Conservation (phyloP, 1,140 invertebrate genomes). For the Aphelinus atriplicis region DNA sequence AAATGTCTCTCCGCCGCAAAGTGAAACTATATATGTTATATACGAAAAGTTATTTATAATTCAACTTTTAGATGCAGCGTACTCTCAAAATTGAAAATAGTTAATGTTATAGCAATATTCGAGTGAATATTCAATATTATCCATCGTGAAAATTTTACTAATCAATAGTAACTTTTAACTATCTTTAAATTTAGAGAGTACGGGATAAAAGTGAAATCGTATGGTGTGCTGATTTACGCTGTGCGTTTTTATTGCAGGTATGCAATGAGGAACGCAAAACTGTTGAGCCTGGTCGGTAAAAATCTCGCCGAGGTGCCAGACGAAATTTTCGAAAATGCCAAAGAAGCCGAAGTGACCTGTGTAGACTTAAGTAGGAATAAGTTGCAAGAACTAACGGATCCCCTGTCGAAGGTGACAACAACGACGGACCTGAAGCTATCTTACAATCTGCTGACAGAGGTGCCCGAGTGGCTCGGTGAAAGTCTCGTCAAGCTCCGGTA, state of each 20-base stretch:
- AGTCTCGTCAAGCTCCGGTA: slow-evolving; percentile 73
- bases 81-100: too few species aligned
- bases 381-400: slow-evolving; percentile 72
- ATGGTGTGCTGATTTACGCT: not conserved
- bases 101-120: too few species aligned
- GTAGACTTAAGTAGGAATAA: slow-evolving; percentile 86
- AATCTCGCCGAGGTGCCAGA: slow-evolving; percentile 74
- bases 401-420: slow-evolving; percentile 66
- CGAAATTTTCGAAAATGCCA: slow-evolving; percentile 76
- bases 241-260: slow-evolving; percentile 66
- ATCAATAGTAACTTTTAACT: too few species aligned
- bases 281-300: slow-evolving; percentile 74
- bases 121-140: too few species aligned
- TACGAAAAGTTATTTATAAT: too few species aligned
- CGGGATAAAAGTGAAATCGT: slow-evolving; percentile 25
- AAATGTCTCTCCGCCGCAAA: too few species aligned
- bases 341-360: slow-evolving; percentile 75
- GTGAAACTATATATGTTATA: too few species aligned
- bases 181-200: slow-evolving; percentile 12
- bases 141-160: not conserved
- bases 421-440: slow-evolving; percentile 76
- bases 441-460: slow-evolving; percentile 71
- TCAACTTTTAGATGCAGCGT: too few species aligned
- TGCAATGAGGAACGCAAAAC: slow-evolving; percentile 76
- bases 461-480: slow-evolving; percentile 75